Evolutionary conservation across 2,888 invertebrate species (phyloP).

Genomic region (Patella caerulea): DNA sequence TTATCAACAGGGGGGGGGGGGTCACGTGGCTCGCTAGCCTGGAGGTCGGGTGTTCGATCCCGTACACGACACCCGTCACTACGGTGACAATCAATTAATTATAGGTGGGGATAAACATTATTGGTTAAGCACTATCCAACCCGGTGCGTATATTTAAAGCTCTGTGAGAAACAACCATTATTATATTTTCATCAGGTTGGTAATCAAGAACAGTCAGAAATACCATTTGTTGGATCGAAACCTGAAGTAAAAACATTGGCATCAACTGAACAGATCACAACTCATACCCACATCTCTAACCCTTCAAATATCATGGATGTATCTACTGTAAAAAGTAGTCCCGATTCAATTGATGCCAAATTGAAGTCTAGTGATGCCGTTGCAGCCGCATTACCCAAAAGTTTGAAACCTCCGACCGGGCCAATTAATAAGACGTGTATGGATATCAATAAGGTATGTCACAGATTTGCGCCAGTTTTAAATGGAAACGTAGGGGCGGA

Average conservation of each 20-base stretch:
- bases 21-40: too few relatives aligned
- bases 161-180: not conserved
- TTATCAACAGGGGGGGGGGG: too few relatives aligned
- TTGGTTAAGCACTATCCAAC: too few relatives aligned
- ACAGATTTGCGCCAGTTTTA: not conserved
- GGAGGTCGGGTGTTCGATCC: too few relatives aligned
- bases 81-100: too few relatives aligned
- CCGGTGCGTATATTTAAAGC: too few relatives aligned
- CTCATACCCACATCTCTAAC: constrained; percentile 36
- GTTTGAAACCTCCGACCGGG: not conserved
- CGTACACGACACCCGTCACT: too few relatives aligned
- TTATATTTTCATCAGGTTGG: constrained; percentile 18
- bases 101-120: too few relatives aligned
- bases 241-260: constrained; percentile 27
- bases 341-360: constrained; percentile 40
- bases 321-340: constrained; percentile 38
- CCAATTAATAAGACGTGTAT: constrained; percentile 37
- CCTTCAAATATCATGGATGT: constrained; percentile 42
- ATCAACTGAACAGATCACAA: constrained; percentile 33
- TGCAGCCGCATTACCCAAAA: constrained; percentile 32
- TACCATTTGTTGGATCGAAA: constrained; percentile 24
- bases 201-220: constrained; percentile 30
- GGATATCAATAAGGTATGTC: constrained; percentile 45
- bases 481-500: not conserved
- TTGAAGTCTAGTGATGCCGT: constrained; percentile 44